Percentiles rank a stretch among this genome's conserved stretches.
Conservation (phyloP, 2,797 vertebrate genomes). For the Pipistrellus nathusii region DNA sequence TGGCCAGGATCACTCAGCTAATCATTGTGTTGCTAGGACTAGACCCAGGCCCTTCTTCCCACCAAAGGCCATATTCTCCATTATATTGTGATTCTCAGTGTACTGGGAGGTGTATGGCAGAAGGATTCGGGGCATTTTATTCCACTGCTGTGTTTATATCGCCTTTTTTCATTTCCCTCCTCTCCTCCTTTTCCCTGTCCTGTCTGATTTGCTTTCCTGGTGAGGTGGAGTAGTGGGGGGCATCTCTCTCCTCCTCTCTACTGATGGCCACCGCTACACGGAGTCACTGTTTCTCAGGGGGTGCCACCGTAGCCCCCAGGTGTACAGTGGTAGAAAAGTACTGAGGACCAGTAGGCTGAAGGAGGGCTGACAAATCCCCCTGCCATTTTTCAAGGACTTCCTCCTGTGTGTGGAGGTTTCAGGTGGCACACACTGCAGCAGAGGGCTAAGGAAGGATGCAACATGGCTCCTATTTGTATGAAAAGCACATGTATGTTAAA, state of each 20-base stretch:
- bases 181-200: neutral
- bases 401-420: neutral
- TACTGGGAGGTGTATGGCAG: neutral
- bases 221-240: accelerated
- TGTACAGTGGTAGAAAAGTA: neutral
- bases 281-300: neutral
- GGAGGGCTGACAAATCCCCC: neutral
- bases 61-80: neutral
- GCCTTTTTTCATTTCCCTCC: neutral
- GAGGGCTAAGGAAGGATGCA: neutral
- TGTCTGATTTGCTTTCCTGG: neutral
- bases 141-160: neutral
- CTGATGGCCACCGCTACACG: neutral
- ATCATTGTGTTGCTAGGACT: neutral
- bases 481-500: neutral
- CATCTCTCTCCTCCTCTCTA: neutral
- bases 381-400: neutral
- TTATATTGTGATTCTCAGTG: neutral
- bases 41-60: neutral
- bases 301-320: neutral
- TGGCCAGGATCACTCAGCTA: neutral
- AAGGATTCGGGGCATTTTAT: neutral
- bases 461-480: neutral
- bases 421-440: accelerated
- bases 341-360: neutral